Conservation (phyloP, 2,113 vertebrate species). For the Neotoma lepida region DNA sequence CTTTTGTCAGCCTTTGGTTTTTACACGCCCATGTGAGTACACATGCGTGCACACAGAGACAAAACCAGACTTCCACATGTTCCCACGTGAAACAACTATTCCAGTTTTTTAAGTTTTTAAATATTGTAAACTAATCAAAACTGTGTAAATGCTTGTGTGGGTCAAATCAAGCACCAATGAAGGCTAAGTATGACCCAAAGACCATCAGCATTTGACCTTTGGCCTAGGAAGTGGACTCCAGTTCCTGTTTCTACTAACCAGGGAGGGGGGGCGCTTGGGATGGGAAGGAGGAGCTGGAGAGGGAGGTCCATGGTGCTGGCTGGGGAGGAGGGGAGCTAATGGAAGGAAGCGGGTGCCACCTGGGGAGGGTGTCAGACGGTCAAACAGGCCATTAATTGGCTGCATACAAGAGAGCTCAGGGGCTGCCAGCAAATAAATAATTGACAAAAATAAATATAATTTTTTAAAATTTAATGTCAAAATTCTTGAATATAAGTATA, state of each 20-base stretch:
- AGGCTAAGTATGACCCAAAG: slow-evolving; percentile 41
- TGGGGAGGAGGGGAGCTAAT: not conserved
- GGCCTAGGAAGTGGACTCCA: slow-evolving; percentile 11
- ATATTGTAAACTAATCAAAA: slow-evolving; percentile 50
- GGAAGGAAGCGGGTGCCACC: not conserved
- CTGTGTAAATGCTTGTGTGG: slow-evolving; percentile 26
- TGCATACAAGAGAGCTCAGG: not conserved
- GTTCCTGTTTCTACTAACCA: not conserved
- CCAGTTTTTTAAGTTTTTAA: slow-evolving; percentile 29
- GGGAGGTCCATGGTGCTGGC: not conserved
- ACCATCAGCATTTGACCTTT: slow-evolving; percentile 18
- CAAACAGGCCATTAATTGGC: not conserved
- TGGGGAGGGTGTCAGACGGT: not conserved
- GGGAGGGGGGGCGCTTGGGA: not conserved
- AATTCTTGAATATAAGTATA: slow-evolving; percentile 7
- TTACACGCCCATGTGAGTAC: not conserved
- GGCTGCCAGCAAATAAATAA: not conserved
- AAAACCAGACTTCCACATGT: slow-evolving; percentile 22
- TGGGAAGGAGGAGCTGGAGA: not conserved
- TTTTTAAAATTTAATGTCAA: not conserved
- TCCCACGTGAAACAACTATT: slow-evolving; percentile 6
- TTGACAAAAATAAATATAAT: not conserved
- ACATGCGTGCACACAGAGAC: not conserved
- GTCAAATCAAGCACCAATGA: slow-evolving; percentile 56
- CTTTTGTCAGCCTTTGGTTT: not conserved